phyloP scores from a whole-genome alignment of 2,797 vertebrate genomes.

The Typhlichthys subterraneus region DNA sequence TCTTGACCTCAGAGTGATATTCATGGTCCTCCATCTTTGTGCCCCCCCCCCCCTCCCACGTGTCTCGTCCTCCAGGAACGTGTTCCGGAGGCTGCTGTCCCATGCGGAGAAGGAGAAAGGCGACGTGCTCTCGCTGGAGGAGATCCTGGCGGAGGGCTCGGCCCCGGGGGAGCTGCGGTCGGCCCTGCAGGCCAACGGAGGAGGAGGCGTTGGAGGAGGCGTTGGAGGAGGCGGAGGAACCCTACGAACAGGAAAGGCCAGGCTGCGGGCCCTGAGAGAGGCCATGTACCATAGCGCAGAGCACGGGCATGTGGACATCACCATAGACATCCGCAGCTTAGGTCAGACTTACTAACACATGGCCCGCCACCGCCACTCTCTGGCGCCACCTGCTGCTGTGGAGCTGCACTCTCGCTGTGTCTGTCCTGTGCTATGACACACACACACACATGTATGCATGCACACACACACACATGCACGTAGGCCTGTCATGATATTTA shows the following conservation, averaged over 20 bases:
- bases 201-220: constrained; percentile 7
- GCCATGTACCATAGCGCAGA: constrained; percentile 87
- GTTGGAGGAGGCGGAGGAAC: constrained; percentile 56
- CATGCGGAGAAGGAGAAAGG: constrained; percentile 80
- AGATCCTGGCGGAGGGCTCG: constrained; percentile 82
- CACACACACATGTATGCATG: constrained; percentile 4
- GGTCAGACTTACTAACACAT: constrained; percentile 78
- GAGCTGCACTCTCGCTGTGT: constrained; percentile 66
- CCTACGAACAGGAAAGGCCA: constrained; percentile 82
- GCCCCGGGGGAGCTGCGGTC: constrained; percentile 67
- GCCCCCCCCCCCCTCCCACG: not conserved
- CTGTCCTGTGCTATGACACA: constrained; percentile 53
- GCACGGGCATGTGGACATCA: constrained; percentile 86
- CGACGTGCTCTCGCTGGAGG: constrained; percentile 81
- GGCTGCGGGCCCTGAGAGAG: constrained; percentile 83
- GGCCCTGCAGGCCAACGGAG: constrained; percentile 67
- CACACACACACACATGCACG: not conserved
- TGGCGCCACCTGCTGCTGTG: constrained; percentile 65
- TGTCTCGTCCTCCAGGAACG: constrained; percentile 66
- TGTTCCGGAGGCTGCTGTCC: constrained; percentile 82
- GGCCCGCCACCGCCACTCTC: constrained; percentile 52
- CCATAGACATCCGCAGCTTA: constrained; percentile 86
- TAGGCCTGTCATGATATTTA: too few relatives aligned
- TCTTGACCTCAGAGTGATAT: constrained; percentile 6
- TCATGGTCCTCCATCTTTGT: not conserved